Evolutionary conservation across 2,113 vertebrate species (phyloP), one percentile per base, ranked within the genome.

Genomic region (Cololabis saira): DNA sequence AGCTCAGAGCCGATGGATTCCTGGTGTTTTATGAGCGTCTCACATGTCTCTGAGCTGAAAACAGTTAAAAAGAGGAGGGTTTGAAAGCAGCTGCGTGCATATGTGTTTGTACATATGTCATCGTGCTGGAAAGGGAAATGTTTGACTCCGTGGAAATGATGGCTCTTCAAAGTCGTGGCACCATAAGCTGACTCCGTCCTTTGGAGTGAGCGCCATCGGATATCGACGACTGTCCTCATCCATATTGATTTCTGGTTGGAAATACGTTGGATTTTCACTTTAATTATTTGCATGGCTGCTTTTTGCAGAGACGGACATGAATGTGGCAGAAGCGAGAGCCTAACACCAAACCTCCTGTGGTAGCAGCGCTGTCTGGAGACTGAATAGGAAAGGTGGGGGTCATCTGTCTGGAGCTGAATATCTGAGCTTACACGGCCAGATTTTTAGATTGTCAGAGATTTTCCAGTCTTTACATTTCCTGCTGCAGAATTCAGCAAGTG

Each of bases 251-350:
- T 75, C 78, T 68, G 67, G 61, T 85, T 67, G 81, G 72, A 81
- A 67, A 66, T 78, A 63, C 78, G 19, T 58, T 65, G 82, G 75
- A 84, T 88, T 86, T 80, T 76, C 75, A 67, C 80, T 86, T 87
- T 85, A 90, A 91, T 90, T 91, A 91, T 82, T 86, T 80, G 86
- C 83, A 82, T 87, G 88, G 85, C 71, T 84, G 88, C 78, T 71
- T 87, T 81, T 76, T 58, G 63, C 71, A 48, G 52, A 72, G 81
- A 80, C 58, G 70, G 66, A 72, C 77, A 52, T 89, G 84, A 76
- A 88, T 88, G 83, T 76, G 30, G 55, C n/a, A 18, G 82, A 65
- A 82, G 74, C 51, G 12, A 50, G 63, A 47, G 61, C 45, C 67
- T 82, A 59, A 53, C 64, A 55, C 40, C 48, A 59, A 71, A 78